Evolutionary conservation across 30 jellyfish, hydroid and myxozoan genomes (phyloP), one percentile per base, ranked within the genome.

Genomic region (Aurelia aurita complex sp. Pacific): DNA sequence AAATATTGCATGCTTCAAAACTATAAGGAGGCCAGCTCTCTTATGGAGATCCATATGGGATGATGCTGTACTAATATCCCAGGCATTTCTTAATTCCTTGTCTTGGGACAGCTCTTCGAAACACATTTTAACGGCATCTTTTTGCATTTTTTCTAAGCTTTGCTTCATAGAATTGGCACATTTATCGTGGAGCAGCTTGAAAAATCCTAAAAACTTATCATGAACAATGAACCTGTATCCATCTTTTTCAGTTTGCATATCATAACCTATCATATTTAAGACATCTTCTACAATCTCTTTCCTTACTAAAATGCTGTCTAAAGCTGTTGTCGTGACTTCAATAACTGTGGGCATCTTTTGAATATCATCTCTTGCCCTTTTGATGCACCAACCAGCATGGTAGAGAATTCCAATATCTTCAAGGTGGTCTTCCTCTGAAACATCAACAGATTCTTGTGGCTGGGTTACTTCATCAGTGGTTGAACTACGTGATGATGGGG

Each of bases 41-140:
- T 59, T 4, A 59, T 15, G 68, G 5, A 59, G 68, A 59, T 59
- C 68, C 29, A 59, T 2, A 59, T 59, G n/a, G 29, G 29, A 2
- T 59, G 68, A 59, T 13, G n/a, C 68, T 59, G 68, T 59, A 18
- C 68, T 59, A 59, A 13, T 13, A 59, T 59, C 68, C 68, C 68
- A 59, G 68, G 50, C 29, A 59, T 59, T 59, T 59, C 68, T 59
- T 59, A 59, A 13, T 6, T 59, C 68, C 11, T 59, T 3, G 8
- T 18, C 29, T 59, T 59, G 68, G n/a, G 68, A 59, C 29, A 59
- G 68, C 9, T 23, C 29, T 23, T 23, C 29, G 29, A 23, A 23
- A 23, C 29, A 23, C 29, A 23, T 23, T 23, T 23, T 59, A 2
- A 59, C 68, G 11, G 29, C 68, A 18, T 18, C 68, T 59, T 38